These are phyloP conservation scores for Todiramphus chloris DNA, from an alignment of 2,113 vertebrate genomes.

Conservation along the genomic window DNA sequence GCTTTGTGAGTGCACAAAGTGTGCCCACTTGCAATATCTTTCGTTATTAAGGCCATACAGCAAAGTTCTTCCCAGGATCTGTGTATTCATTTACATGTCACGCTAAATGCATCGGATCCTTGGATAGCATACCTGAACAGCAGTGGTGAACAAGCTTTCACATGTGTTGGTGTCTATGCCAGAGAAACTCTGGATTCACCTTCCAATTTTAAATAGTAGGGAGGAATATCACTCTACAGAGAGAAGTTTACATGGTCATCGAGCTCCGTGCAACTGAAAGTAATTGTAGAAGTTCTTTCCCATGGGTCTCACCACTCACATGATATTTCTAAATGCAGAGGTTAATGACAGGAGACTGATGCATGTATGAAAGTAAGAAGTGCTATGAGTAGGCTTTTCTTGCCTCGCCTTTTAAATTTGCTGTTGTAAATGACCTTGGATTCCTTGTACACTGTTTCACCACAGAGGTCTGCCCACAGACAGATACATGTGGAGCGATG, in stretches of 20 bases:
- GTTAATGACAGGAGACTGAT: neutral
- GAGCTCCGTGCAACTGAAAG: neutral
- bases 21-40: neutral
- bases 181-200: neutral
- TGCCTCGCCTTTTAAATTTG: neutral
- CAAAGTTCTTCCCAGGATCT: neutral
- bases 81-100: neutral
- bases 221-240: neutral
- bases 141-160: neutral
- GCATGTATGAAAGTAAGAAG: neutral
- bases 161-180: neutral
- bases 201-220: neutral
- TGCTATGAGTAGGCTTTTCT: neutral
- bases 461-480: conserved; percentile 94
- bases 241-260: neutral
- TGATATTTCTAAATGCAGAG: neutral
- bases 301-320: neutral
- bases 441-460: neutral
- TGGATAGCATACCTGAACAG: neutral
- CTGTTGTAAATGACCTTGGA: neutral
- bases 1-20: neutral
- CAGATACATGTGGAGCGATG: conserved; percentile 98
- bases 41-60: neutral
- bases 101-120: neutral
- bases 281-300: neutral